A percentile compares a stretch with the other conserved stretches of the same genome.
These are phyloP conservation scores for Eurosta solidaginis DNA, from an alignment of 1,140 invertebrate species.

Conservation along the genomic window DNA sequence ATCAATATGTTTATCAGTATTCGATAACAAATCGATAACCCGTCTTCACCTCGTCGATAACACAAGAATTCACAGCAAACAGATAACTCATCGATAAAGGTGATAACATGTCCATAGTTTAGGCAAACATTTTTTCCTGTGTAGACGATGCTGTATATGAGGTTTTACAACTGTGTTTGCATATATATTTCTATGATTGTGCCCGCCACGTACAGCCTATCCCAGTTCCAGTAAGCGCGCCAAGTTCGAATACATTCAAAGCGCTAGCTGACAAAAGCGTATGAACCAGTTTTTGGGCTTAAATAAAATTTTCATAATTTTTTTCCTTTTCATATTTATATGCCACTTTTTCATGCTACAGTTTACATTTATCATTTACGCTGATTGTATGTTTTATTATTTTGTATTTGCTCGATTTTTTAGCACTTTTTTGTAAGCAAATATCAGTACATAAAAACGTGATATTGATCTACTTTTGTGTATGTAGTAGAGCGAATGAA, in stretches of 20 bases:
- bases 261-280: neutral
- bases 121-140: no score
- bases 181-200: neutral
- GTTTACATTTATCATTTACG: conserved; percentile 19
- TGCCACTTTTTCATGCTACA: neutral
- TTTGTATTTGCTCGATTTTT: neutral
- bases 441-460: neutral
- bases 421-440: neutral
- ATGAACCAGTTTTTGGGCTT: conserved; percentile 21
- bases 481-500: neutral
- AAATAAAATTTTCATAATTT: neutral
- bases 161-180: neutral
- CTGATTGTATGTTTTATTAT: neutral
- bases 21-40: no score
- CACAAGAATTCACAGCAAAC: no score
- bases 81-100: no score
- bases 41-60: no score
- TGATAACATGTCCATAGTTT: no score
- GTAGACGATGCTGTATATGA: neutral
- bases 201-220: neutral
- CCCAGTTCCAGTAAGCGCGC: neutral
- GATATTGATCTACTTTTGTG: neutral
- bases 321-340: neutral
- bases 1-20: no score
- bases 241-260: neutral